Evolutionary conservation across 2,888 invertebrate species (phyloP).

Genomic region (Torymus auratus): DNA sequence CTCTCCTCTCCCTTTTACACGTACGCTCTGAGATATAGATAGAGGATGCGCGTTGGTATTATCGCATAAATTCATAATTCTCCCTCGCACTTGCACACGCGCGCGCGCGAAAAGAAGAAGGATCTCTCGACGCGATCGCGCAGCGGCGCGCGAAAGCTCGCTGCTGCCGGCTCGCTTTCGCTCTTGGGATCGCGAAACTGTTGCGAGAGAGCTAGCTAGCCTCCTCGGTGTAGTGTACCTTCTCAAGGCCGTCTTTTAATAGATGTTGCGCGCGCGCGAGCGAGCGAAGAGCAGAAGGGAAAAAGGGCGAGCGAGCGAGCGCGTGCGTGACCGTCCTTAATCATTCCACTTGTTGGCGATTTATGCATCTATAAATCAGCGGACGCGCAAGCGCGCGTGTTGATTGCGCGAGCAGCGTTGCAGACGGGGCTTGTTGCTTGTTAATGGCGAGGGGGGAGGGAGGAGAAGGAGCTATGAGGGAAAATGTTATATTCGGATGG

Average conservation of each 20-base stretch:
- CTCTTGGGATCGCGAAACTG: constrained; percentile 1
- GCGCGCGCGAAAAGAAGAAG: not conserved
- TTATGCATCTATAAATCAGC: constrained; percentile 49
- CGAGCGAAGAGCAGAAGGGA: not conserved
- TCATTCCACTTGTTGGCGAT: constrained; percentile 53
- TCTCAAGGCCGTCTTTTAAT: constrained; percentile 52
- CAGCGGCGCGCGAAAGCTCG: not conserved
- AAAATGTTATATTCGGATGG: too few relatives aligned
- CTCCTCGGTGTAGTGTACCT: not conserved
- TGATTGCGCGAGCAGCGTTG: too few relatives aligned
- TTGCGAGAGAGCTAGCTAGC: not conserved
- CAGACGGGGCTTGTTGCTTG: too few relatives aligned
- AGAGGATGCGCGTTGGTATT: not conserved
- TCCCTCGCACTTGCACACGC: too few relatives aligned
- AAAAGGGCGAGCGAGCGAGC: not conserved
- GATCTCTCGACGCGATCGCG: not conserved
- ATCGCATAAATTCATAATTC: constrained; percentile 15
- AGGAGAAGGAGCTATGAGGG: too few relatives aligned
- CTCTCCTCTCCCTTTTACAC: not conserved
- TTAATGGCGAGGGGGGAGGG: too few relatives aligned
- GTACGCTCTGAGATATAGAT: not conserved
- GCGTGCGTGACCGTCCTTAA: constrained; percentile 50
- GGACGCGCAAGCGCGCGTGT: not conserved
- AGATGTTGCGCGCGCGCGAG: not conserved
- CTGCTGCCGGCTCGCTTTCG: constrained; percentile 3